Conservation (phyloP, 2,888 invertebrate genomes). For the Liodrosophila aerea region DNA sequence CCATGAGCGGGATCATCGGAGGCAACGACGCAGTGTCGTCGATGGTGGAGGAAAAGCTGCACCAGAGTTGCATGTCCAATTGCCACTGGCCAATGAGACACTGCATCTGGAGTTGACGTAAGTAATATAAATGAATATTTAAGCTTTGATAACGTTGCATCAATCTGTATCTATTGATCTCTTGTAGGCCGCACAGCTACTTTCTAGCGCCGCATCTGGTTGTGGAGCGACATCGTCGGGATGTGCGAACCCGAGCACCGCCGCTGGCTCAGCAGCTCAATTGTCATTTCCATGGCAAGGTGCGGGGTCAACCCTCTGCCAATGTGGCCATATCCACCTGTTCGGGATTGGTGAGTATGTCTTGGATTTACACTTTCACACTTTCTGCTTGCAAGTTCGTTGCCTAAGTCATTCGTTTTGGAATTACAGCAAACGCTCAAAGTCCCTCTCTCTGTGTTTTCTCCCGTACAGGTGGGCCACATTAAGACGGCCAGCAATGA, state of each 20-base stretch:
- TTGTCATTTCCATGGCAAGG: slow-evolving; percentile 91
- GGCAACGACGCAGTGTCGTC: slow-evolving; percentile 62
- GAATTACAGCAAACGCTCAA: not conserved
- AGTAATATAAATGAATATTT: too few species aligned
- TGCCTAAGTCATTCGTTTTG: slow-evolving; percentile 40
- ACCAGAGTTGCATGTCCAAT: slow-evolving; percentile 54
- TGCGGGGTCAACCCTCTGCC: slow-evolving; percentile 88
- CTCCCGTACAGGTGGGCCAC: slow-evolving; percentile 87
- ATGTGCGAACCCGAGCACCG: slow-evolving; percentile 83
- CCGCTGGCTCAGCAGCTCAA: slow-evolving; percentile 81
- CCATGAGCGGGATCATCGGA: slow-evolving; percentile 71
- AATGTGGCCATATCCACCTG: slow-evolving; percentile 91
- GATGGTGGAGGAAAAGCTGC: not conserved
- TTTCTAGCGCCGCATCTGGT: slow-evolving; percentile 88
- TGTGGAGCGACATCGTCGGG: slow-evolving; percentile 86
- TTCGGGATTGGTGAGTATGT: slow-evolving; percentile 89
- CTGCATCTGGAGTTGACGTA: slow-evolving; percentile 82
- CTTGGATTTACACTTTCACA: not conserved
- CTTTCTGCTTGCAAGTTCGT: slow-evolving; percentile 25
- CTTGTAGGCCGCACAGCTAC: slow-evolving; percentile 85
- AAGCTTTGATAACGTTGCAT: too few species aligned
- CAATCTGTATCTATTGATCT: not conserved
- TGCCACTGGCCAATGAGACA: slow-evolving; percentile 72
- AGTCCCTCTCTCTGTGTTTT: not conserved
- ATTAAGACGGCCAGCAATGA: slow-evolving; percentile 87